A percentile compares a stretch with the other conserved stretches of the same genome.
phyloP scores from a whole-genome alignment of 2,797 vertebrate genomes.

The Melanotaenia parkinsoni region DNA sequence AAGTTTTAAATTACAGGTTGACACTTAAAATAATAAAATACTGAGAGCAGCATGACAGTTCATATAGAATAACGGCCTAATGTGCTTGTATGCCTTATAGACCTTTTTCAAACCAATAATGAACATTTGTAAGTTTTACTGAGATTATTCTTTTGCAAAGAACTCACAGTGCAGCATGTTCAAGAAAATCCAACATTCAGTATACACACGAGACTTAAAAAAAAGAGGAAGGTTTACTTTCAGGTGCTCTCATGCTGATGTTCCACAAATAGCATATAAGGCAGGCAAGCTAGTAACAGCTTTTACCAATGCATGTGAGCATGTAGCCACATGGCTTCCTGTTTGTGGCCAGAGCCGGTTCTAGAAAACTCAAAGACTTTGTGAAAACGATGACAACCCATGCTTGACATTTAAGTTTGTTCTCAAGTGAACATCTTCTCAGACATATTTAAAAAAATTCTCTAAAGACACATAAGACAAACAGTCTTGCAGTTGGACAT shows the following conservation, averaged over 20 bases:
- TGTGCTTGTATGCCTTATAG: no score
- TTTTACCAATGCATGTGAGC: conserved; percentile 50
- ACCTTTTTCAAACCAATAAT: no score
- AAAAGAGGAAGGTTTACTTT: conserved; percentile 15
- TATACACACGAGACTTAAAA: background rate
- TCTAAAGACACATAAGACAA: background rate
- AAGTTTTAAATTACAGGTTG: background rate
- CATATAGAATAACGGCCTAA: background rate
- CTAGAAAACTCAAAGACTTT: conserved; percentile 53
- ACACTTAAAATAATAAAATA: background rate
- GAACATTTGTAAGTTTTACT: no score
- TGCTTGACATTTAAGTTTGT: conserved; percentile 1
- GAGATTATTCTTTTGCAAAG: no score
- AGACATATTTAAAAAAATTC: background rate
- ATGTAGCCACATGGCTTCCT: conserved; percentile 70
- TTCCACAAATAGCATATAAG: conserved; percentile 38
- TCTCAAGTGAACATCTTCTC: background rate
- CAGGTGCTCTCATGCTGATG: conserved; percentile 14
- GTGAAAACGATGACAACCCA: conserved; percentile 31
- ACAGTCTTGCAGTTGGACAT: background rate
- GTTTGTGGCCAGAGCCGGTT: conserved; percentile 66
- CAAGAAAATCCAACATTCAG: background rate
- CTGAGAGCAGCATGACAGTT: background rate
- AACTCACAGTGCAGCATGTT: no score
- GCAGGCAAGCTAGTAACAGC: conserved; percentile 30